Evolutionary conservation across 2,888 invertebrate species (phyloP).

Genomic region (Sphaerophoria taeniata): DNA sequence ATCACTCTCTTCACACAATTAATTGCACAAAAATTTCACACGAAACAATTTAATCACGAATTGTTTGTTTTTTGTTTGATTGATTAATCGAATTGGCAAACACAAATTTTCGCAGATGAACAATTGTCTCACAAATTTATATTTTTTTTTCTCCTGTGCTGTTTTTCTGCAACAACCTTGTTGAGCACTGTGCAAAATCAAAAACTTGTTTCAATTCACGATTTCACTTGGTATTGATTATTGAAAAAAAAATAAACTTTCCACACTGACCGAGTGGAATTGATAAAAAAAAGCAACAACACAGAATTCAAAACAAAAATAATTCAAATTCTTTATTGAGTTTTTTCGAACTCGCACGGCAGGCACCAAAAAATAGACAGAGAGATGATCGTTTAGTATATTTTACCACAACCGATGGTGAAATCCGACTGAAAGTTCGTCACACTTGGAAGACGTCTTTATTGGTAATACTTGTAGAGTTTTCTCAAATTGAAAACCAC

Average conservation of each 20-base stretch:
- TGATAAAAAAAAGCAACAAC: background rate
- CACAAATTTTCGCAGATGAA: slow-evolving; percentile 18
- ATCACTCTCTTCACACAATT: slow-evolving; percentile 5
- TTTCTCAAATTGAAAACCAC: background rate
- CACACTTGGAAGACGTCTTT: slow-evolving; percentile 72
- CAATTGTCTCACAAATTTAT: slow-evolving; percentile 11
- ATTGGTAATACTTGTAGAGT: slow-evolving; percentile 66
- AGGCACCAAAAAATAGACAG: slow-evolving; percentile 3
- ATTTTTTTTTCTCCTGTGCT: background rate
- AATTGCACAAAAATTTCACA: slow-evolving; percentile 9
- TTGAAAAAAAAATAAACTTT: slow-evolving; percentile 6
- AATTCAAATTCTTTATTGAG: slow-evolving; percentile 37
- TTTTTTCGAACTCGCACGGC: background rate
- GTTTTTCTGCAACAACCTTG: background rate
- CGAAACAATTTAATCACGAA: slow-evolving; percentile 25
- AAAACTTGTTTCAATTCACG: slow-evolving; percentile 18
- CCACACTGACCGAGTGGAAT: slow-evolving; percentile 17
- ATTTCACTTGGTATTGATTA: slow-evolving; percentile 20
- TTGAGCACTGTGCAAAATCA: background rate
- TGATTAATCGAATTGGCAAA: slow-evolving; percentile 21
- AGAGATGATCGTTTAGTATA: slow-evolving; percentile 59
- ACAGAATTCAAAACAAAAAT: slow-evolving; percentile 23
- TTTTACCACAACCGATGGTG: slow-evolving; percentile 70
- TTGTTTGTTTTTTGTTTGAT: slow-evolving; percentile 24
- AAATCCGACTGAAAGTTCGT: slow-evolving; percentile 72